Conservation (phyloP, 2,888 invertebrate genomes). For the Noctua pronuba region DNA sequence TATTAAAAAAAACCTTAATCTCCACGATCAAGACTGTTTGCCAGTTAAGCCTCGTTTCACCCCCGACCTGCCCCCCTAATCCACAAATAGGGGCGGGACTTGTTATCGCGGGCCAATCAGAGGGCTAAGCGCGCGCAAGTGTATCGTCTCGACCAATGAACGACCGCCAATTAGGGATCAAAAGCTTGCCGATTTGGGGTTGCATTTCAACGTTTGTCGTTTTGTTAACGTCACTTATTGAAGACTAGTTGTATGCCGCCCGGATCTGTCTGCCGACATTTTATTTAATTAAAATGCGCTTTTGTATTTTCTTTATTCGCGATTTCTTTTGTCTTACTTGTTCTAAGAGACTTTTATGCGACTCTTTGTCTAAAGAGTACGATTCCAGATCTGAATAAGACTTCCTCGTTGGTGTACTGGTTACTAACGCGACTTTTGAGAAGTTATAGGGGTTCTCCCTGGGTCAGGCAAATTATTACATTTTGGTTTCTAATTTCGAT, state of each 20-base stretch:
- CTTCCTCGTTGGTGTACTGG: not conserved
- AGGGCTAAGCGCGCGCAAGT: slow-evolving; percentile 71
- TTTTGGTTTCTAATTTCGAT: not conserved
- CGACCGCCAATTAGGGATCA: slow-evolving; percentile 84
- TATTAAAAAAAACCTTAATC: slow-evolving; percentile 57
- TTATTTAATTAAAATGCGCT: slow-evolving; percentile 14
- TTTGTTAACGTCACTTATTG: slow-evolving; percentile 70
- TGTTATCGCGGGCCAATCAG: slow-evolving; percentile 74
- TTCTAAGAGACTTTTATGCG: not conserved
- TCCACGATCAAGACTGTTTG: slow-evolving; percentile 74
- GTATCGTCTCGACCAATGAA: slow-evolving; percentile 77
- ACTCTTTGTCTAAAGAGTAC: not conserved
- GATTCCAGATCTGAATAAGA: not conserved
- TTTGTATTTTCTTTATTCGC: not conserved
- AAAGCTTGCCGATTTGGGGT: slow-evolving; percentile 86
- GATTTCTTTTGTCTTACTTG: not conserved
- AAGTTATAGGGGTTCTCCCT: not conserved
- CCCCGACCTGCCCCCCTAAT: slow-evolving; percentile 81
- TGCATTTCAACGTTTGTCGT: slow-evolving; percentile 81
- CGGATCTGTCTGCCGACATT: slow-evolving; percentile 45
- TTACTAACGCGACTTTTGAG: not conserved
- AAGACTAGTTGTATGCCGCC: slow-evolving; percentile 48
- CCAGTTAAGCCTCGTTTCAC: slow-evolving; percentile 60
- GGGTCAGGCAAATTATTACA: not conserved
- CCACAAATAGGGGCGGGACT: slow-evolving; percentile 75